Evolutionary conservation across 1,140 invertebrate genomes (phyloP).

Genomic region (Lepidotrigona ventralis): DNA sequence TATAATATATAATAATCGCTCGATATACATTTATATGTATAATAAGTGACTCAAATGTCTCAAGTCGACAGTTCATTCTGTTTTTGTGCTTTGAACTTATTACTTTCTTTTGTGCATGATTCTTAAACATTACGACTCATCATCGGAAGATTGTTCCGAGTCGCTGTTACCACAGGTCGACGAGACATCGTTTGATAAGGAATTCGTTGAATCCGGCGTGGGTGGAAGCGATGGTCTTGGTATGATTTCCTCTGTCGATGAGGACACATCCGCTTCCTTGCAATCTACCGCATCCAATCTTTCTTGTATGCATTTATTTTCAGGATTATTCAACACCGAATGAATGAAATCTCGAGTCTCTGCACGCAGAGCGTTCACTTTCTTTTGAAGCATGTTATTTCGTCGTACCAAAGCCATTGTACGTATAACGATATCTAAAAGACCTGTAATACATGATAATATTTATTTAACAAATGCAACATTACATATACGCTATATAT

Average conservation of each 20-base stretch:
- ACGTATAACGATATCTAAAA: constrained; percentile 78
- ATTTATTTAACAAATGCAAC: no score
- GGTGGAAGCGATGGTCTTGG: constrained; percentile 9
- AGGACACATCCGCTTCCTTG: constrained; percentile 38
- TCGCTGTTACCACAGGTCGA: constrained; percentile 23
- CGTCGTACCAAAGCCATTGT: constrained; percentile 78
- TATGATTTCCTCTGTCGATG: constrained; percentile 29
- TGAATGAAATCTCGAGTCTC: constrained; percentile 78
- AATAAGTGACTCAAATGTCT: background rate
- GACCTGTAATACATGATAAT: constrained; percentile 57
- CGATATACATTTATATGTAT: background rate
- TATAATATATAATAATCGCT: background rate
- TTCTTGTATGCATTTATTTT: constrained; percentile 60
- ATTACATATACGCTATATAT: no score
- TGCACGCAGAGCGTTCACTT: constrained; percentile 74
- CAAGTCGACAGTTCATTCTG: background rate
- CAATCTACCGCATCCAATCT: constrained; percentile 3
- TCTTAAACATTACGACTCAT: constrained; percentile 8
- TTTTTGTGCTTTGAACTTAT: background rate
- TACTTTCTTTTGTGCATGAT: background rate
- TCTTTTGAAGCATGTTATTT: constrained; percentile 78
- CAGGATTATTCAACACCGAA: constrained; percentile 75
- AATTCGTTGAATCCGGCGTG: constrained; percentile 4
- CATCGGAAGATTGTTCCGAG: constrained; percentile 8
- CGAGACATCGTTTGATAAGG: constrained; percentile 3